Base-by-base conservation (phyloP, 1,140 invertebrate species). In the Samia ricini region DNA sequence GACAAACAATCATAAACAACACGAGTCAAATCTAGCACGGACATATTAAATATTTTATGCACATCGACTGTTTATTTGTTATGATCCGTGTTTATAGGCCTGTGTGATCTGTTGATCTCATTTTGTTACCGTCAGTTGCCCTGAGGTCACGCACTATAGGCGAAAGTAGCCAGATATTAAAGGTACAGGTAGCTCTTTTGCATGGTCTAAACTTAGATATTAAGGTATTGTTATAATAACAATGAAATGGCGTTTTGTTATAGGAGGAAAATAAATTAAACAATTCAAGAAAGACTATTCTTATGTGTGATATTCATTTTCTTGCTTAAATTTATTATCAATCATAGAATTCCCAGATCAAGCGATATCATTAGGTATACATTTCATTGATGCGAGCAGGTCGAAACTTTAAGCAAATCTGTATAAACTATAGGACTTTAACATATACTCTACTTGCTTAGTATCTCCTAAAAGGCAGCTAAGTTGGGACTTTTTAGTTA, bases 161-260 rank as follows among this genome's bases (percentile, higher is more conserved):
- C 69, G 80, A 84, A 83, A 86, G 81, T 84, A 68, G 74, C 55
- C 18, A 24, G 68, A 64, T 79, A 81, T 83, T 80, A 85, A 81
- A 85, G 76, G 74, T 66, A 56, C 65, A 69, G 63, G 61, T 68
- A 66, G 60, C 70, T 60, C 64, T 67, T 58, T 61, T 29, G 33
- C 50, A 55, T 33, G 51, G 62, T 55, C 72, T 74, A 71, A 65
- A 70, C 64, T 71, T 74, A 69, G 65, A 54, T 22, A 22, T 61
- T 69, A 64, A 54, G 64, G 60, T 29, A 10, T 2, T 10, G 22
- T 8, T 55, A 42, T 15, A 42, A 42, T 12, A 15, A 42, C 10
- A 42, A 42, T 42, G 33, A 42, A 15, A 3, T 12, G 33, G 33
- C 33, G 33, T 42, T 42, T 42, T 42, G 15, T 42, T 42, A 42